Conservation (phyloP, 92 coral and sea anemone species). For the Porites cylindrica region DNA sequence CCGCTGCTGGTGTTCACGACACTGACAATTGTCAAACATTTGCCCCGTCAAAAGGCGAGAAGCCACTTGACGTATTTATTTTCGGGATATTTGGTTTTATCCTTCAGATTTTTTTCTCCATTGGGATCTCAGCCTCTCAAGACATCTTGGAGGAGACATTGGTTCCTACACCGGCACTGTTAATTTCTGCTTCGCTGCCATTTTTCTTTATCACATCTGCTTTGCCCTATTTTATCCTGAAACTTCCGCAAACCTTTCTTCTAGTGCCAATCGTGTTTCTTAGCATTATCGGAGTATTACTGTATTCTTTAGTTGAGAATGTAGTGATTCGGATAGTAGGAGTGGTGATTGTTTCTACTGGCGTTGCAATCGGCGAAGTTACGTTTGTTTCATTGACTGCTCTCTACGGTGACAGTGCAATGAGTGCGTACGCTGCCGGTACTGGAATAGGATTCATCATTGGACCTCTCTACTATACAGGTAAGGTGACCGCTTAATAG, state of each 20-base stretch:
- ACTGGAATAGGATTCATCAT: slow-evolving; percentile 75
- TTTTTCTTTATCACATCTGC: slow-evolving; percentile 62
- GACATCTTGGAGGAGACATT: slow-evolving; percentile 74
- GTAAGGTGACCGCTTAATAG: slow-evolving; percentile 28
- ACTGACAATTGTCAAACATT: not conserved
- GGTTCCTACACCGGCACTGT: slow-evolving; percentile 72
- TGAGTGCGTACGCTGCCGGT: slow-evolving; percentile 77
- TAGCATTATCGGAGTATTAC: slow-evolving; percentile 50
- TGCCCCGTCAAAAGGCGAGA: not conserved
- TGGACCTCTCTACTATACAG: slow-evolving; percentile 83
- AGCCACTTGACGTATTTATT: slow-evolving; percentile 5
- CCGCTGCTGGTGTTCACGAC: not conserved
- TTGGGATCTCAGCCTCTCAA: slow-evolving; percentile 78
- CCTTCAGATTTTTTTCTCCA: slow-evolving; percentile 57
- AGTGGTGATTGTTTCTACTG: slow-evolving; percentile 63
- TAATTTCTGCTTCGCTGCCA: slow-evolving; percentile 74
- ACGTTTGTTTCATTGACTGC: slow-evolving; percentile 77
- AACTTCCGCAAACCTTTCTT: slow-evolving; percentile 32
- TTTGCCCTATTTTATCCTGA: slow-evolving; percentile 64
- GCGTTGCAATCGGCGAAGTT: slow-evolving; percentile 79
- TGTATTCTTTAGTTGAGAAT: slow-evolving; percentile 55
- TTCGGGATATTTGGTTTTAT: slow-evolving; percentile 56
- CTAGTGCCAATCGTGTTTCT: slow-evolving; percentile 51
- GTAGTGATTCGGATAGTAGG: slow-evolving; percentile 63
- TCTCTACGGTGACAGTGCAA: slow-evolving; percentile 61